Conservation (phyloP, 2,113 vertebrate species). For the Oryzias javanicus region DNA sequence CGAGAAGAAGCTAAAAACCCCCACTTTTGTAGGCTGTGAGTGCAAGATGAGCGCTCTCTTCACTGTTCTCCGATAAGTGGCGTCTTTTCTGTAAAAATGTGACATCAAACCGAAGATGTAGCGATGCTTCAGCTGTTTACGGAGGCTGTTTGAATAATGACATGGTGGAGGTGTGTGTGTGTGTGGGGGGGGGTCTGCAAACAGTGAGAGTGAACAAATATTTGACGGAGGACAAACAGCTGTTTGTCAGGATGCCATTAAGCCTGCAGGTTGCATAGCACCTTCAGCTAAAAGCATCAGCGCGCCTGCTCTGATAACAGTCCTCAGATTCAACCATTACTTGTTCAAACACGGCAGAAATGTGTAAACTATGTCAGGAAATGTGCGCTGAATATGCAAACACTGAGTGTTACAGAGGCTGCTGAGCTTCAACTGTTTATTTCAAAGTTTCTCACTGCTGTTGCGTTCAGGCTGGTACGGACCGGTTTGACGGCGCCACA, state of each 20-base stretch:
- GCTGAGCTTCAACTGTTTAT: no score
- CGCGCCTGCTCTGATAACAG: conserved; percentile 73
- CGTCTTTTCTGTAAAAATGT: background rate
- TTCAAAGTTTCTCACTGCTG: no score
- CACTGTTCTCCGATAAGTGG: background rate
- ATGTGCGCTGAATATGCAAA: background rate
- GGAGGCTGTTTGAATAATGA: conserved; percentile 89
- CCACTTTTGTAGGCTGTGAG: no score
- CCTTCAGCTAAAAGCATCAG: conserved; percentile 59
- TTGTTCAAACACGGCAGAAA: conserved; percentile 27
- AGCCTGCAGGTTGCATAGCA: conserved; percentile 76
- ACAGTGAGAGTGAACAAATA: conserved; percentile 92
- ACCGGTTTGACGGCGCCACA: no score
- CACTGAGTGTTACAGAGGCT: no score
- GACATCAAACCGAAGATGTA: conserved; percentile 21
- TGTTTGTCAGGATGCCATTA: conserved; percentile 98
- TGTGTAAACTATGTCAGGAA: conserved; percentile 1
- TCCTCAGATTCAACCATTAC: conserved; percentile 54
- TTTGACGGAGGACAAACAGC: conserved; percentile 85
- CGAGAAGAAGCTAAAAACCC: no score
- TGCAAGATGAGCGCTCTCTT: no score
- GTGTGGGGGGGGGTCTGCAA: conserved; percentile 71
- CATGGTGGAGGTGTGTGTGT: conserved; percentile 69
- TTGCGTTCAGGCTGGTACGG: no score
- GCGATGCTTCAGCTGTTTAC: conserved; percentile 83